Evolutionary conservation across 2,888 invertebrate species (phyloP), one percentile per base, ranked within the genome.

Genomic region (Venusia cambrica): DNA sequence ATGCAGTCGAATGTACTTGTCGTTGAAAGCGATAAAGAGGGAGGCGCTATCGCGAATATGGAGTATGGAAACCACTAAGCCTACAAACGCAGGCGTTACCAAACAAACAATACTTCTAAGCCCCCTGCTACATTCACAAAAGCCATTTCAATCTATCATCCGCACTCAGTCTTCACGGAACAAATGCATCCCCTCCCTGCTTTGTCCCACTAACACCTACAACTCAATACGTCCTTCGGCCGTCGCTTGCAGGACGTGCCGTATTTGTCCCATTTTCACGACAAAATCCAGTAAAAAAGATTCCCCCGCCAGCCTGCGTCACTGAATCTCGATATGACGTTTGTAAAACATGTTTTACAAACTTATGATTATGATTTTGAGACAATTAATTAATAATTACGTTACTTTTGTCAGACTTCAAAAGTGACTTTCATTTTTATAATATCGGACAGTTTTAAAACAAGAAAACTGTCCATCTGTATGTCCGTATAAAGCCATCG

Each of bases 201-300:
- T 37, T 35, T 43, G 40, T 40, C 32, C 43, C 28, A 27, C 33
- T 33, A 32, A 47, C 49, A 45, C 47, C 47, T 43, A 34, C 30
- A 14, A 18, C 48, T 45, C 50, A 45, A 50, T 50, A 43, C 43
- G 41, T 42, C 44, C 46, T 38, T 37, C 29, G 17, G 8, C 22
- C 22, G 45, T 38, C 38, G 51, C 42, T 48, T 58, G 61, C 55
- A 54, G 38, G 61, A 62, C 63, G 56, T 48, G 5, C 22, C 48
- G 52, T 61, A 54, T 62, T 61, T 62, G 58, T 61, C 58, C 54
- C 57, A 51, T 35, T 40, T 40, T 54, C 59, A 48, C 49, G 39
- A 48, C 48, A 46, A 40, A 35, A 24, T 52, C 48, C 39, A 40
- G 42, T 45, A 62, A 63, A 61, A 66, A 60, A 56, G 48, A 52